Conservation (phyloP, 2,888 invertebrate genomes). For the Drosophila multiciliata region DNA sequence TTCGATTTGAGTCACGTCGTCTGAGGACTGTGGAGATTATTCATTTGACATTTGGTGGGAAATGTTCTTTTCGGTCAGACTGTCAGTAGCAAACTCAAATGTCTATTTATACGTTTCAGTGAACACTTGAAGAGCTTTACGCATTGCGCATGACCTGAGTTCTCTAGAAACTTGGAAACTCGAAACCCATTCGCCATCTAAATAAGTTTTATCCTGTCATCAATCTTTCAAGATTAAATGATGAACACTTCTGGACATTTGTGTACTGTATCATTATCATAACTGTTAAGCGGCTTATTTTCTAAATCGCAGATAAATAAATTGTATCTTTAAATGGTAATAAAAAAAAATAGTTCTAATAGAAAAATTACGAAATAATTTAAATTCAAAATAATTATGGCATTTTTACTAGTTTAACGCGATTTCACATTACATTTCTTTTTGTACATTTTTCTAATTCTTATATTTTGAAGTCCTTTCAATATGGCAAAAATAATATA, state of each 20-base stretch:
- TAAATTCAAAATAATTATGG: background rate
- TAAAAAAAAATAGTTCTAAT: background rate
- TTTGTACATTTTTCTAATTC: fast-evolving
- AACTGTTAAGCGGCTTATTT: constrained; percentile 2
- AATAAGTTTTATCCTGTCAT: constrained; percentile 11
- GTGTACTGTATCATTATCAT: background rate
- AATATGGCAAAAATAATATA: background rate
- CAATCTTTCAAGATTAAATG: constrained; percentile 1
- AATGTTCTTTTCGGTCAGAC: constrained; percentile 58
- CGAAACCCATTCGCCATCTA: constrained; percentile 2
- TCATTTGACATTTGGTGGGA: constrained; percentile 71
- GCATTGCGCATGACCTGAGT: constrained; percentile 44
- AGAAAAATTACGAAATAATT: background rate
- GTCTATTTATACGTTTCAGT: constrained; percentile 66
- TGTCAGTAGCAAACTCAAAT: constrained; percentile 53
- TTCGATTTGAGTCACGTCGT: constrained; percentile 20
- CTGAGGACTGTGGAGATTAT: constrained; percentile 42
- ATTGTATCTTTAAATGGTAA: background rate
- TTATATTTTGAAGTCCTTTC: background rate
- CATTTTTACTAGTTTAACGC: background rate
- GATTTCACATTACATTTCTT: background rate
- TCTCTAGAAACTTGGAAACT: constrained; percentile 36
- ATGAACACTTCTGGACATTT: background rate
- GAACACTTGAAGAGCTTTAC: constrained; percentile 48
- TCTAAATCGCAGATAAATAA: constrained; percentile 1